Base-by-base conservation (phyloP, 2,888 invertebrate species). In the Carterocephalus palaemon region DNA sequence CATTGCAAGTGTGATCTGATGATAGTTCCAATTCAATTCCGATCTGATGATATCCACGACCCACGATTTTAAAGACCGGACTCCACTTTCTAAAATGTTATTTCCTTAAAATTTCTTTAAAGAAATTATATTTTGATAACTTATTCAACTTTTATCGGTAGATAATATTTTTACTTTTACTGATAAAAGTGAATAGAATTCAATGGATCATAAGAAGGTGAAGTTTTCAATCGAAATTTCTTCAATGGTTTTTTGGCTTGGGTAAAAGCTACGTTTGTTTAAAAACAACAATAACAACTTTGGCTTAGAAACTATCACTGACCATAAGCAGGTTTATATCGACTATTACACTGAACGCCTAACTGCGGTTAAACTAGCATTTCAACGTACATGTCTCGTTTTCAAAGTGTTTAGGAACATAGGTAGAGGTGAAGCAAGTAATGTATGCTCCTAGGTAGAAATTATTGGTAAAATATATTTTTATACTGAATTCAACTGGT, bases 401-500 rank as follows among this genome's bases (percentile, higher is more conserved):
- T 24, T 29, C 34, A 24, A 52, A 28, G 34, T 23, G 19, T 20
- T 23, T 15, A 17, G 19, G 41, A 15, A 49, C 34, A 51, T 13
- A 29, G 10, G 32, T 43, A 36, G 24, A 22, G 58, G 52, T 50
- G 56, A 59, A 73, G 57, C 57, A 46, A 39, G 70, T 62, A 74
- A 75, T 81, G 82, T 62, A 75, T 64, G 47, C 34, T 55, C 43
- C 31, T 24, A 48, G 37, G 49, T 54, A 51, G 51, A 57, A 60
- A 64, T 60, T 59, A 57, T 66, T 51, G 52, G 41, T 53, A 55
- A 48, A 51, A 48, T 52, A 52, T 39, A 56, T 54, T 62, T 60
- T 61, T 49, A 52, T 55, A 61, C 65, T 74, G 60, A 55, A 64
- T 59, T 59, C 61, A 62, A 68, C 71, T 78, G 77, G 70, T 83